Base-by-base conservation (phyloP, 2,888 invertebrate genomes). In the Muscina levida region DNA sequence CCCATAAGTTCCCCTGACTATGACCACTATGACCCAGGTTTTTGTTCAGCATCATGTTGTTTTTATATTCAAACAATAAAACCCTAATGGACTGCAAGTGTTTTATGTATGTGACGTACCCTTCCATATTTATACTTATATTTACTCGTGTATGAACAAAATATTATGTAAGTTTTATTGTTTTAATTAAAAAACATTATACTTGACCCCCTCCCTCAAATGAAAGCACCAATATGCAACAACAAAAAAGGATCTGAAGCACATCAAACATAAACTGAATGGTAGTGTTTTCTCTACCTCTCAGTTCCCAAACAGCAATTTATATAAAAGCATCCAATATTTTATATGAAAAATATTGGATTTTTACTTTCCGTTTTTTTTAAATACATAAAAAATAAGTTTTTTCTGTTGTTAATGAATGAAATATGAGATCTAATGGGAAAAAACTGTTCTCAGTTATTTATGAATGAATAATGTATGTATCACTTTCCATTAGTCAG, bases 161-260 rank as follows among this genome's bases (percentile, higher is more conserved):
- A n/a, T 22, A 22, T 53, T 53, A 53, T 22, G 24, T 53, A 72
- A 51, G 26, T 62, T 76, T 75, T 79, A 67, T 68, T 68, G 46
- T 70, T 79, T 79, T 68, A 79, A 68, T 72, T 68, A 68, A 75
- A 62, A 79, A 72, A 39, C 48, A 48, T 19, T 19, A 53, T 19
- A 26, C 48, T 72, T 68, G 37, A 53, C 22, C 53, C n/a, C 53
- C 22, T 42, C n/a, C n/a, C n/a, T n/a, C 31, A 31, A 31, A 31
- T 3, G 31, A 31, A 8, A 5, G 31, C 4, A 31, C n/a, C n/a
- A n/a, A n/a, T n/a, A n/a, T n/a, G 31, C 8, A 8, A 8, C 31
- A 8, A 31, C 31, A 31, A 8, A 31, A 31, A 31, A 8, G 31
- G 8, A 31, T 8, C 31, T 31, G 31, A 1, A n/a, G 44, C 65